Conservation (phyloP, 1,140 invertebrate genomes). For the Liolophura sinensis region DNA sequence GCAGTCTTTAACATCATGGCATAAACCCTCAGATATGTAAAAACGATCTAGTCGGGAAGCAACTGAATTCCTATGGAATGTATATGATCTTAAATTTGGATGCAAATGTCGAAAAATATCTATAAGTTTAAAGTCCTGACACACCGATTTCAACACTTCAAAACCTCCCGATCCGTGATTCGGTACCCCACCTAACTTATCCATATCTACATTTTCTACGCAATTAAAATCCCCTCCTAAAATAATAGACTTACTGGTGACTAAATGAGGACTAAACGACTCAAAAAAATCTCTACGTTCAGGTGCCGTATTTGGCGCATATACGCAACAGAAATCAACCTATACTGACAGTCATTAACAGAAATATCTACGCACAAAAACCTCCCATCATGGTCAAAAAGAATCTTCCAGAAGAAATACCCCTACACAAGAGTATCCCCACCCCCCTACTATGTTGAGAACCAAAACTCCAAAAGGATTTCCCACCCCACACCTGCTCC, state of each 20-base stretch:
- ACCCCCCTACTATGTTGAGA: slow-evolving; percentile 1
- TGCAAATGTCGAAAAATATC: slow-evolving; percentile 21
- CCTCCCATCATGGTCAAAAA: slow-evolving; percentile 24
- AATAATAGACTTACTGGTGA: slow-evolving; percentile 14
- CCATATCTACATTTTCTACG: slow-evolving; percentile 18
- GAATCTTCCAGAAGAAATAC: slow-evolving; percentile 10
- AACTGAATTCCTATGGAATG: slow-evolving; percentile 16
- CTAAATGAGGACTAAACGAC: slow-evolving; percentile 16
- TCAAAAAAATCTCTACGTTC: slow-evolving; percentile 21
- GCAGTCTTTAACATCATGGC: slow-evolving; percentile 7
- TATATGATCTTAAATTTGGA: slow-evolving; percentile 14
- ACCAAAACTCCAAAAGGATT: slow-evolving; percentile 9
- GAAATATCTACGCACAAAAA: slow-evolving; percentile 20
- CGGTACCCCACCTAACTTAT: slow-evolving; percentile 26
- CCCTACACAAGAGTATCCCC: slow-evolving; percentile 8
- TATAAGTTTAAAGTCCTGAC: slow-evolving; percentile 20
- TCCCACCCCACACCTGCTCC: neutral
- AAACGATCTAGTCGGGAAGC: slow-evolving; percentile 28
- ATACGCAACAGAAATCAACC: slow-evolving; percentile 22
- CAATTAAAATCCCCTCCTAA: slow-evolving; percentile 30
- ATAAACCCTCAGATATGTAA: slow-evolving; percentile 17
- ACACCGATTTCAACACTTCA: slow-evolving; percentile 9
- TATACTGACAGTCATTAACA: slow-evolving; percentile 1
- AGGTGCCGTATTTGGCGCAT: slow-evolving; percentile 15
- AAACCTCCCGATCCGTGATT: slow-evolving; percentile 11